Conservation (phyloP, 1,140 invertebrate genomes). For the Caenorhabditis remanei region DNA sequence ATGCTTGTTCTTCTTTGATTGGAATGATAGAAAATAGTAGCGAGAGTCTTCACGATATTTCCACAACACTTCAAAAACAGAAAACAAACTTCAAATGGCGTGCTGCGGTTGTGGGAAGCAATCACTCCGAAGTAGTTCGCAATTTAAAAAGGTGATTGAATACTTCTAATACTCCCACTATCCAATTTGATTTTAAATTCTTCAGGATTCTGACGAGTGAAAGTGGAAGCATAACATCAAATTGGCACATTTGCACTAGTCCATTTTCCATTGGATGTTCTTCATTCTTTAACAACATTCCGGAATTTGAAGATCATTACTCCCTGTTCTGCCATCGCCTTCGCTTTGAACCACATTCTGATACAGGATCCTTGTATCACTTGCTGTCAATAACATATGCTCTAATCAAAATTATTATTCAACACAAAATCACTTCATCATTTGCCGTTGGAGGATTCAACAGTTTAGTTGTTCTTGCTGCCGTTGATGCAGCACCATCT, state of each 20-base stretch:
- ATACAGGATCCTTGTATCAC: constrained; percentile 11
- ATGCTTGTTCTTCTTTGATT: background rate
- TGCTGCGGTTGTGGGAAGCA: constrained; percentile 3
- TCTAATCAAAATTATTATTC: constrained; percentile 12
- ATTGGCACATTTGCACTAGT: background rate
- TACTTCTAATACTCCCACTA: no score
- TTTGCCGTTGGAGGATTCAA: constrained; percentile 17
- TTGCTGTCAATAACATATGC: constrained; percentile 28
- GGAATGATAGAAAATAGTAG: constrained; percentile 35
- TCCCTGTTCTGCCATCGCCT: constrained; percentile 52
- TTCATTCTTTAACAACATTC: constrained; percentile 15
- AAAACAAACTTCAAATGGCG: constrained; percentile 59
- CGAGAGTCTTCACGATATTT: constrained; percentile 45
- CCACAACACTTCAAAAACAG: constrained; percentile 55
- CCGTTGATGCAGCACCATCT: constrained; percentile 20
- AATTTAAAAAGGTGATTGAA: constrained; percentile 13
- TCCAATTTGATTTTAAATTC: no score
- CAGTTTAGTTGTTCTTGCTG: constrained; percentile 14
- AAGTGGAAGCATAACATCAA: no score
- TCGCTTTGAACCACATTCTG: constrained; percentile 52
- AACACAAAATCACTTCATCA: background rate
- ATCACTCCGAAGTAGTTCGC: constrained; percentile 5
- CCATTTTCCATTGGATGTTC: background rate
- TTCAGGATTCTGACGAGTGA: background rate
- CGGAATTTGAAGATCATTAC: constrained; percentile 30